Evolutionary conservation across 2,888 invertebrate genomes (phyloP).

Genomic region (Terebella lapidaria): DNA sequence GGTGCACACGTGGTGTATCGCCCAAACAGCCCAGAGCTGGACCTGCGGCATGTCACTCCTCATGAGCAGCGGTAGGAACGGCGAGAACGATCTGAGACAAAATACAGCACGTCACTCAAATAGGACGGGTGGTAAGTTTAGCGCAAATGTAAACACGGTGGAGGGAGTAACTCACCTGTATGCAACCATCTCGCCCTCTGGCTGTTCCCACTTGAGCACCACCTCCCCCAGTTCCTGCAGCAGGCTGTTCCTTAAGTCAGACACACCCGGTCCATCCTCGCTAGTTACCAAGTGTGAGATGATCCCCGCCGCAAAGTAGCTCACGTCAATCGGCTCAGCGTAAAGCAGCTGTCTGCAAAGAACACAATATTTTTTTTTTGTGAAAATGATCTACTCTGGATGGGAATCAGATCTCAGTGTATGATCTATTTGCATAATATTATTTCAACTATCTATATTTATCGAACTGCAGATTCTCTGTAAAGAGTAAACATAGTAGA

Average conservation of each 20-base stretch:
- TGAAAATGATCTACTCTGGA: no score
- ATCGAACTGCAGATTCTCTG: no score
- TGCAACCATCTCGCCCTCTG: conserved; percentile 72
- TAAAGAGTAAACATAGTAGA: no score
- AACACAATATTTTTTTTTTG: no score
- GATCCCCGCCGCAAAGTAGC: conserved; percentile 71
- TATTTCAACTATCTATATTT: no score
- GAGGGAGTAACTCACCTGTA: no score
- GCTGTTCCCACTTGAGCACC: conserved; percentile 65
- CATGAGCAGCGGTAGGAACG: conserved; percentile 66
- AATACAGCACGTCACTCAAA: no score
- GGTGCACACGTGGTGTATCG: conserved; percentile 72
- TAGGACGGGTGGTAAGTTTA: no score
- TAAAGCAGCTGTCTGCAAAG: conserved; percentile 54
- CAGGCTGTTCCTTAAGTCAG: not conserved
- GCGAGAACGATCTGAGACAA: conserved; percentile 63
- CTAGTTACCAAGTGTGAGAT: conserved; percentile 67
- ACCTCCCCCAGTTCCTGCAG: conserved; percentile 53
- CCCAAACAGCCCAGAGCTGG: conserved; percentile 75
- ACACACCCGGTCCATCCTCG: conserved; percentile 43
- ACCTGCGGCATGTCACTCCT: conserved; percentile 61
- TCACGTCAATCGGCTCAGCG: conserved; percentile 61
- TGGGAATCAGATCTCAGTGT: no score
- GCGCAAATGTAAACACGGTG: no score
- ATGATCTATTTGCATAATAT: no score